Percentiles rank a stretch among this genome's conserved stretches.
These are phyloP conservation scores for Alosa sapidissima DNA, from an alignment of 2,797 vertebrate genomes.

Conservation along the genomic window DNA sequence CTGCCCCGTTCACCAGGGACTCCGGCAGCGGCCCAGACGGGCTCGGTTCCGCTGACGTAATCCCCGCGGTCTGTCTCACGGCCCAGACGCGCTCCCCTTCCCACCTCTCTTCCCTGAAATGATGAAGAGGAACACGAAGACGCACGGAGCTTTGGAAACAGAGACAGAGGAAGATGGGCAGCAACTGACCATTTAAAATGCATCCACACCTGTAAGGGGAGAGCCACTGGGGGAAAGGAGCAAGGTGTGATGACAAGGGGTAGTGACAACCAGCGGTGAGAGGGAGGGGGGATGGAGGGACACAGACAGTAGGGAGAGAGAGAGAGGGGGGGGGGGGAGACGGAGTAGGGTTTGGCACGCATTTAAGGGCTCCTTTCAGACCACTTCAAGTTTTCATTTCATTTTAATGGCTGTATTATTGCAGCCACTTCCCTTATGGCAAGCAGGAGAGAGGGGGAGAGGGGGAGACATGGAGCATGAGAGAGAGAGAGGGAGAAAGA, in stretches of 20 bases:
- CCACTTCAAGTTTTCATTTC: conserved; percentile 58
- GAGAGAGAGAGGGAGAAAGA: background rate
- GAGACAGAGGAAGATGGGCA: background rate
- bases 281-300: background rate
- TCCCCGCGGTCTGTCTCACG: background rate
- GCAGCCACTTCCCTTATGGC: conserved; percentile 53
- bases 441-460: conserved; percentile 44
- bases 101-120: conserved; percentile 2
- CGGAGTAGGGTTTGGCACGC: conserved; percentile 4
- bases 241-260: background rate
- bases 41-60: background rate
- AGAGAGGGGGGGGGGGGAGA: background rate
- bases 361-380: conserved; percentile 40
- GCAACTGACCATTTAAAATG: background rate
- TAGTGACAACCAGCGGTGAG: background rate
- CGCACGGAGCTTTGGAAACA: background rate
- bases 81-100: background rate
- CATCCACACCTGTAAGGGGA: background rate
- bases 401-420: conserved; percentile 52
- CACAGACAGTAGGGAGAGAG: background rate
- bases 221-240: background rate
- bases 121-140: background rate
- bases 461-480: background rate
- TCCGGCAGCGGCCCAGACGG: background rate
- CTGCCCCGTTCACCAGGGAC: background rate